A percentile compares a stretch with the other conserved stretches of the same genome.
phyloP scores from a whole-genome alignment of 2,888 invertebrate species.

The Halictus quadricinctus region DNA sequence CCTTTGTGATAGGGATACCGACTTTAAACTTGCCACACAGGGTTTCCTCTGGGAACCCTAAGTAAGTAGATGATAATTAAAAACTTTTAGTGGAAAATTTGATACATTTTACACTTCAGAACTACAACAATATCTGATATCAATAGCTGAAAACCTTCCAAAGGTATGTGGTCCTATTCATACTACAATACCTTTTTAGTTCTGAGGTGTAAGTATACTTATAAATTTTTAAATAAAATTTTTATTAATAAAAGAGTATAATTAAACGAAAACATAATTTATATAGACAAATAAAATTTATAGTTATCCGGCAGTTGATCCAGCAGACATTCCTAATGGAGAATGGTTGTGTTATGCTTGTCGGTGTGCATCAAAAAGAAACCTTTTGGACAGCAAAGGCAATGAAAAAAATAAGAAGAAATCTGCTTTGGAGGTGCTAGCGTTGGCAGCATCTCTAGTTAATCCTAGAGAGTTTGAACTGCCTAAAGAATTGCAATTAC shows the following conservation, averaged over 20 bases:
- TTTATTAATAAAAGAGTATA: neutral
- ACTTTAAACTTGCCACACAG: too few relatives aligned
- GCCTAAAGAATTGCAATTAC: constrained; percentile 90
- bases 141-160: neutral
- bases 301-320: constrained; percentile 96
- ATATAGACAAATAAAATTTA: constrained; percentile 63
- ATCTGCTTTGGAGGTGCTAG: constrained; percentile 89
- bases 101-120: neutral
- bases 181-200: neutral
- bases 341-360: constrained; percentile 97
- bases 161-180: neutral
- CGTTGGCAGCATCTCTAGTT: constrained; percentile 91
- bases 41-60: too few relatives aligned
- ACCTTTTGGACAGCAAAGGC: constrained; percentile 66
- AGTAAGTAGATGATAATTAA: neutral
- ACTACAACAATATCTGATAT: neutral
- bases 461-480: constrained; percentile 96
- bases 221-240: neutral
- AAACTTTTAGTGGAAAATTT: neutral
- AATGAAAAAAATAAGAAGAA: constrained; percentile 75
- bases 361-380: constrained; percentile 82
- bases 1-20: too few relatives aligned
- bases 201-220: neutral
- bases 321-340: constrained; percentile 94
- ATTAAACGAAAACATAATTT: constrained; percentile 10